Evolutionary conservation across 2,888 invertebrate genomes (phyloP), one percentile per base, ranked within the genome.

Genomic region (Minunthozetes semirufus): DNA sequence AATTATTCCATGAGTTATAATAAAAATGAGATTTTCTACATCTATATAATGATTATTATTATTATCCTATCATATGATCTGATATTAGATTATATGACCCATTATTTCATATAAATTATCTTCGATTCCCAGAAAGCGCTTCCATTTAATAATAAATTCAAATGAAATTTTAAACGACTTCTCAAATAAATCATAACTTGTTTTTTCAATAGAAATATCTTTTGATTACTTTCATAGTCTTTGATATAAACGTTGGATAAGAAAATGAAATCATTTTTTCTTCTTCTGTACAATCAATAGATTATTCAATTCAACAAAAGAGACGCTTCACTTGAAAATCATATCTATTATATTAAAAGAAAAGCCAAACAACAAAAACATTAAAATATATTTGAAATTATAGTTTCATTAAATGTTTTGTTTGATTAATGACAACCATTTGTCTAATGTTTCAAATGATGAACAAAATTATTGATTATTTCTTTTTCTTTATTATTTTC

Each of bases 391-490:
- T 42, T 13, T 42, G 13, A 59, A 59, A 29, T 29, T 27, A 59
- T 56, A 9, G 13, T 11, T 25, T 56, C 56, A 22, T 59, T 59
- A 27, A 59, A 59, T 59, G 25, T 29, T 59, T 1, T 27, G 15
- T 56, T 29, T 59, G 59, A 59, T 59, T 59, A 59, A 59, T 59
- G 59, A 29, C 29, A 59, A 59, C 59, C 15, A 59, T 59, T 59
- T 59, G 59, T 59, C 59, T 59, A 56, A 56, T 25, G 29, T 59
- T 42, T 59, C 27, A 59, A 59, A 59, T 27, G 11, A 59, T 59
- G 29, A 59, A 29, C 59, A 59, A 59, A 59, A 22, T 29, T 15
- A 27, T 6, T 17, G 17, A 22, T 56, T 17, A 1, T 13, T 29
- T 59, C 29, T 11, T 11, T 27, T 33, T 33, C 4, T 33, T 5